Evolutionary conservation across 2,113 vertebrate species (phyloP), one percentile per base, ranked within the genome.

Genomic region (rabbit (Oryctolagus cuniculus)): DNA sequence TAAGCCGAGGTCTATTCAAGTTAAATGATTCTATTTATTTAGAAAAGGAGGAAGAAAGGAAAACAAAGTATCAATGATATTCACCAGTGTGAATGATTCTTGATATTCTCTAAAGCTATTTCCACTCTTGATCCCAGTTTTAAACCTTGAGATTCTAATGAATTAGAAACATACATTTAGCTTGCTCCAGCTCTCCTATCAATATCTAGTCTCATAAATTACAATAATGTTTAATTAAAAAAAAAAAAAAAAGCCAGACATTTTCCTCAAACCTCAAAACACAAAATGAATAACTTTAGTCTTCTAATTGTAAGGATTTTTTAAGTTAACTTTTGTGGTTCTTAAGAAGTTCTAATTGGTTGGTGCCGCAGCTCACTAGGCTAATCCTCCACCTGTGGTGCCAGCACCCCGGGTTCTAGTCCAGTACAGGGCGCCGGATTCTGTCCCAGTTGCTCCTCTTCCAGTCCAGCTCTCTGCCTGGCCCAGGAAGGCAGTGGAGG

Each of bases 271-370:
- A 21, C 25, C 53, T 83, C 89, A 72, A 91, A 31, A 90, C 4
- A 85, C 31, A 53, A 3, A 79, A 70, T 81, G 27, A 86, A 31
- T 72, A 84, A 73, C 3, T 0, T 64, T 31, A 87, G 82, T 86
- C 12, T 9, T 72, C 84, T 81, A 61, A 75, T 10, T 29, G 49
- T 53, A 10, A 67, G 93, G 16, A 27, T 69, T 80, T 86, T 10
- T 70, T 92, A 96, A 85, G n/a, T 6, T 34, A 63, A 72, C 61
- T 73, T 94, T 87, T 51, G 67, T 38, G 36, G n/a, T 31, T 91
- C 51, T 83, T 88, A 53, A 70, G 66, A 79, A 29, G 2, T 80
- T 91, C 27, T 90, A 73, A 61, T 85, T 89, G 44, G 6, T 6
- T 6, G 6, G 44, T 6, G 44, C 44, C 44, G 6, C 44, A 7